These are phyloP conservation scores for Acrossocheilus fasciatus DNA, from an alignment of 2,797 vertebrate genomes.

Conservation along the genomic window DNA sequence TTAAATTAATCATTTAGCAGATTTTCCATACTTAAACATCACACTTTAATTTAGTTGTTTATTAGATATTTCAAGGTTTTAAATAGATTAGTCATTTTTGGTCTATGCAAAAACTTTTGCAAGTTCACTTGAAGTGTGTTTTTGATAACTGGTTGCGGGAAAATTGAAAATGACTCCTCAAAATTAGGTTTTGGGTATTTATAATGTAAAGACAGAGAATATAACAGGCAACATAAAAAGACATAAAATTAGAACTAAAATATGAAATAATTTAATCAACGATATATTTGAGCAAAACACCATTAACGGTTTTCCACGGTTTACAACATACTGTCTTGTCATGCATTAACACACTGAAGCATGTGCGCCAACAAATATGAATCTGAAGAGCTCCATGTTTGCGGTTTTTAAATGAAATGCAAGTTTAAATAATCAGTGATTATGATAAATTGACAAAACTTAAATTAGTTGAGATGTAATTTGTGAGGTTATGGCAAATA, in stretches of 20 bases:
- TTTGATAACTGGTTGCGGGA: neutral
- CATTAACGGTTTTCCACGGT: slow-evolving; percentile 47
- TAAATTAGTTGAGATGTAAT: neutral
- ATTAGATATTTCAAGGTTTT: neutral
- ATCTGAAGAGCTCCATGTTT: slow-evolving; percentile 39
- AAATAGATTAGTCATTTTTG: neutral
- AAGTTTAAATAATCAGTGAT: slow-evolving; percentile 15
- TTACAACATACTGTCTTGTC: slow-evolving; percentile 60
- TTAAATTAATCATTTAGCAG: neutral
- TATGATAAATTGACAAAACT: slow-evolving; percentile 15
- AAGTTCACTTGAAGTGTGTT: neutral
- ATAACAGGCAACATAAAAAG: neutral
- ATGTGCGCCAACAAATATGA: slow-evolving; percentile 47
- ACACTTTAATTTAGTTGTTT: neutral
- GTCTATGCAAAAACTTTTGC: neutral
- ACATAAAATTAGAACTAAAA: slow-evolving; percentile 14
- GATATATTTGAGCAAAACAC: slow-evolving; percentile 46
- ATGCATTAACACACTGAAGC: slow-evolving; percentile 63
- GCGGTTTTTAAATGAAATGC: slow-evolving; percentile 14
- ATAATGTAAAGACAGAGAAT: neutral
- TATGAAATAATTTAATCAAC: slow-evolving; percentile 55
- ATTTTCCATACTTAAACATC: neutral
- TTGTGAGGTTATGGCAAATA: neutral
- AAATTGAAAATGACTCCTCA: neutral
- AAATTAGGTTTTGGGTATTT: neutral